These are phyloP conservation scores for Ploceus nigricollis DNA, from an alignment of 2,113 vertebrate genomes.

Conservation along the genomic window DNA sequence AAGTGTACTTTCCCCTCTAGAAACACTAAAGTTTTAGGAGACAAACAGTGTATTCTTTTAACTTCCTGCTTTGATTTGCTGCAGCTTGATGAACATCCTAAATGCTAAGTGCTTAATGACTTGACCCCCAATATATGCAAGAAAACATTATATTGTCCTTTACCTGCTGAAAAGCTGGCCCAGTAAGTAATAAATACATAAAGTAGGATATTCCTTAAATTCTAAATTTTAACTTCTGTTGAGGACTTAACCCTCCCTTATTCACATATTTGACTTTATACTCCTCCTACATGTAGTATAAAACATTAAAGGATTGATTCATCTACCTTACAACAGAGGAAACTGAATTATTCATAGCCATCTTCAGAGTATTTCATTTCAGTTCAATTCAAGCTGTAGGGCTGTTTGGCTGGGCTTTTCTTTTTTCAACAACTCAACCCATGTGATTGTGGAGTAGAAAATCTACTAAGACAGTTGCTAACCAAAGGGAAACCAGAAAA, in stretches of 20 bases:
- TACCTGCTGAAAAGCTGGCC: not conserved
- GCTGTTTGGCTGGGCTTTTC: not conserved
- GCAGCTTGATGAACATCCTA: not conserved
- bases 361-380: not conserved
- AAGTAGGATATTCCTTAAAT: not conserved
- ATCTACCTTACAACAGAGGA: not conserved
- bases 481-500: not conserved
- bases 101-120: not conserved
- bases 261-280: not conserved
- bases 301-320: not conserved
- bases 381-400: not conserved
- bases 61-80: not conserved
- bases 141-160: not conserved
- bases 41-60: not conserved
- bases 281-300: not conserved
- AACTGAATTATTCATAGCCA: not conserved
- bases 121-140: not conserved
- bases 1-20: not conserved
- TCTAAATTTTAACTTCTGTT: not conserved
- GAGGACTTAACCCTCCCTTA: not conserved
- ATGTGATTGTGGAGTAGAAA: not conserved
- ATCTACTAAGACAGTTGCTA: not conserved
- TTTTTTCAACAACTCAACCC: not conserved
- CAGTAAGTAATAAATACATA: not conserved
- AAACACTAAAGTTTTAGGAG: not conserved